Conservation (phyloP, 2,888 invertebrate genomes). For the Drosophila anomalata region DNA sequence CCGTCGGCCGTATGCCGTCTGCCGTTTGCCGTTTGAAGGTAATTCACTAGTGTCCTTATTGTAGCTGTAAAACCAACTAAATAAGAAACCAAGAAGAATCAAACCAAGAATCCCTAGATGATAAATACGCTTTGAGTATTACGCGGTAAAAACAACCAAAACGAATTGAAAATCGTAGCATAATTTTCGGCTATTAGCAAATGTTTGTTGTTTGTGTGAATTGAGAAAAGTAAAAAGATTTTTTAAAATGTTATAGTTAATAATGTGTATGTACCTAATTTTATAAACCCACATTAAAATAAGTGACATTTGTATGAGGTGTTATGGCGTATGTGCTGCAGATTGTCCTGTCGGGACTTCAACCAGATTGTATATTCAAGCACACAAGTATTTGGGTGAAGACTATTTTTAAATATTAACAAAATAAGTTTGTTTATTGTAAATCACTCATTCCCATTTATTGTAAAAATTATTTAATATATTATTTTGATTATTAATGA, state of each 20-base stretch:
- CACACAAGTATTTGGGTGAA: background rate
- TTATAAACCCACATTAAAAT: slow-evolving; percentile 38
- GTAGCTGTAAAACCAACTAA: slow-evolving; percentile 29
- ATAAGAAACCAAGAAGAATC: slow-evolving; percentile 35
- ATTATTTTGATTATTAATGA: background rate
- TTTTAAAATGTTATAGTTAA: slow-evolving; percentile 60
- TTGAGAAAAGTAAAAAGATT: slow-evolving; percentile 47
- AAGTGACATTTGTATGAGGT: slow-evolving; percentile 31
- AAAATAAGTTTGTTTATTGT: background rate
- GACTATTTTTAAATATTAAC: background rate
- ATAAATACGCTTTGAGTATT: slow-evolving; percentile 45
- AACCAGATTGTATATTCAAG: background rate
- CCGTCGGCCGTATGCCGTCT: slow-evolving; percentile 2
- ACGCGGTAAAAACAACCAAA: slow-evolving; percentile 44
- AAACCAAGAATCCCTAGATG: slow-evolving; percentile 41
- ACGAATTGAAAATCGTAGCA: slow-evolving; percentile 51
- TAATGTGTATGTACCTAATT: slow-evolving; percentile 58
- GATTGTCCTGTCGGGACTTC: slow-evolving; percentile 14
- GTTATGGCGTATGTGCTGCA: slow-evolving; percentile 19
- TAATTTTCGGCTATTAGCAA: slow-evolving; percentile 68
- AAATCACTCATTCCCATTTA: background rate
- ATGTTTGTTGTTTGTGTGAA: slow-evolving; percentile 55
- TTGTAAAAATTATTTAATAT: background rate
- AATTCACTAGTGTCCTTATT: slow-evolving; percentile 66
- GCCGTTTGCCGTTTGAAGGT: slow-evolving; percentile 39